phyloP scores from a whole-genome alignment of 2,888 invertebrate genomes.

The Drosophila koepferae region DNA sequence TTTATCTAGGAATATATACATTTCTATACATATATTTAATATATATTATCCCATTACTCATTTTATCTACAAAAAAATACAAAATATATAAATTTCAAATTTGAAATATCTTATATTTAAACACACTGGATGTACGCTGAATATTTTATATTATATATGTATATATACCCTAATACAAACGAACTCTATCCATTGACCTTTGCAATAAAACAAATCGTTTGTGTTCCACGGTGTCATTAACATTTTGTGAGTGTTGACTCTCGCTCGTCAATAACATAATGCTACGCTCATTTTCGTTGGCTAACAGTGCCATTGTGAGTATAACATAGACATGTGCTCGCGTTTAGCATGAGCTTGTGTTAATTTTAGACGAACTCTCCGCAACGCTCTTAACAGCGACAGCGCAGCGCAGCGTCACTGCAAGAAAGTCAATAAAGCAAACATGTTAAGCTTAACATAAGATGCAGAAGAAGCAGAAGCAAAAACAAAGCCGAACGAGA shows the following conservation, averaged over 20 bases:
- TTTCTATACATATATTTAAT: not conserved
- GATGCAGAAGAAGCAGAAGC: conserved; percentile 49
- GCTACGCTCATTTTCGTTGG: conserved; percentile 17
- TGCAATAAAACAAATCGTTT: not conserved
- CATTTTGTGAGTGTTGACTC: conserved; percentile 17
- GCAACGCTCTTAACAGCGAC: conserved; percentile 18
- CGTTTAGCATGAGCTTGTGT: conserved; percentile 11
- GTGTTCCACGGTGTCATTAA: conserved; percentile 6
- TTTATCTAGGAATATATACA: not conserved
- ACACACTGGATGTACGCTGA: not conserved
- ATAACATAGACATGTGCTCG: conserved; percentile 35
- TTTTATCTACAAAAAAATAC: no score
- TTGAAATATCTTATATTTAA: no score
- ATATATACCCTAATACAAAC: not conserved
- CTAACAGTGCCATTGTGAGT: conserved; percentile 45
- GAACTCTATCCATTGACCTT: not conserved
- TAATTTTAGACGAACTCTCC: conserved; percentile 12
- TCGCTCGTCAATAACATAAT: conserved; percentile 21
- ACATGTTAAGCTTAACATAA: conserved; percentile 32
- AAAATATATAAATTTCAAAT: no score
- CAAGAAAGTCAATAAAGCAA: conserved; percentile 34
- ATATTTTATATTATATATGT: not conserved
- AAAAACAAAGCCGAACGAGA: conserved; percentile 54
- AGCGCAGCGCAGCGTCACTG: conserved; percentile 5
- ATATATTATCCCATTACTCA: not conserved